Percentiles rank a stretch among this genome's conserved stretches.
Evolutionary conservation across 37 sponge, comb jelly and placozoan genomes (phyloP).

Genomic region (Theonella swinhoei): DNA sequence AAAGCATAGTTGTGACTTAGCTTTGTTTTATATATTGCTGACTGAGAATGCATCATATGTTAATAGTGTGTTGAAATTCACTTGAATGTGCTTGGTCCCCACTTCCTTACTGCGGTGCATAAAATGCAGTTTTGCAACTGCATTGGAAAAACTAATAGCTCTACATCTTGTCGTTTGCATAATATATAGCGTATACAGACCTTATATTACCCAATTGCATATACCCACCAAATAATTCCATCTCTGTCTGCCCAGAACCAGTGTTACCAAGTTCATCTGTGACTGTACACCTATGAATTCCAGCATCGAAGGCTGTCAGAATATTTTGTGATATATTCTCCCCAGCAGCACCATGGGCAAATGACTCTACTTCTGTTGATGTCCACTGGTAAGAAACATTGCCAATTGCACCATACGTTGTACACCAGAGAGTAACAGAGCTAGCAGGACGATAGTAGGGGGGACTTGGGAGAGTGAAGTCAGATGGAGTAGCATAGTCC

Average conservation of each 20-base stretch:
- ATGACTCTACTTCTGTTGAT: not conserved
- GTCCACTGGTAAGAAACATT: not conserved
- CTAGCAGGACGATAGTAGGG: not conserved
- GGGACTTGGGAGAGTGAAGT: not conserved
- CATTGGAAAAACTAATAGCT: no score
- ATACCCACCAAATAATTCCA: not conserved
- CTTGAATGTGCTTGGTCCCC: no score
- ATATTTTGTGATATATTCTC: not conserved
- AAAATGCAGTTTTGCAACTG: no score
- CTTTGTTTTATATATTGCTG: no score
- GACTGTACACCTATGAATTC: not conserved
- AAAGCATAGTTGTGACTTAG: no score
- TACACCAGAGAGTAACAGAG: not conserved
- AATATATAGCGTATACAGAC: no score
- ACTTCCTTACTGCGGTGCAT: no score
- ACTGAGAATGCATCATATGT: no score
- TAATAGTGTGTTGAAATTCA: no score
- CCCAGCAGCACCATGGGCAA: not conserved
- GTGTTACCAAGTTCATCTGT: not conserved
- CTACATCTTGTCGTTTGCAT: no score
- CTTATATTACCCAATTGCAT: no score
- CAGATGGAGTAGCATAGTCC: not conserved
- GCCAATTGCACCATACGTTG: not conserved
- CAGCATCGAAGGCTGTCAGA: not conserved
- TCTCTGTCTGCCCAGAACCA: not conserved